Percentiles rank a stretch among this genome's conserved stretches.
Evolutionary conservation across 2,113 vertebrate genomes (phyloP).

Genomic region (Otocyon megalotis): DNA sequence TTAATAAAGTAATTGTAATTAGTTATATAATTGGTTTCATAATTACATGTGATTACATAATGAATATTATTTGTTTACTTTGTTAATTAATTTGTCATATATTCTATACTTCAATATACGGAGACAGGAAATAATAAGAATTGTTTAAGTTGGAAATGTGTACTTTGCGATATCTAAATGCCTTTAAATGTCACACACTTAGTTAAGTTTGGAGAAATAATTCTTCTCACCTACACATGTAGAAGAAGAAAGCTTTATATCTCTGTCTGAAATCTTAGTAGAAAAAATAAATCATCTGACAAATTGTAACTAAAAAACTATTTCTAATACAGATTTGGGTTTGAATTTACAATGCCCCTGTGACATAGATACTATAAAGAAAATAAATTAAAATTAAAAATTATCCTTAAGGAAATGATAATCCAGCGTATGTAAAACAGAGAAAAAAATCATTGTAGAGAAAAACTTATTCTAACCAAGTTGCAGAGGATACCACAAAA

Average conservation of each 20-base stretch:
- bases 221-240: neutral
- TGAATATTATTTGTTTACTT: neutral
- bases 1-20: neutral
- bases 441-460: neutral
- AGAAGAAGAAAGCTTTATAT: neutral
- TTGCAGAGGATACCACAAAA: neutral
- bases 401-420: neutral
- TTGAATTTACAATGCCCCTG: neutral
- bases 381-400: neutral
- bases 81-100: neutral
- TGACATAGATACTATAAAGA: neutral
- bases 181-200: neutral
- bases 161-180: neutral
- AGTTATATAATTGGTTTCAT: neutral
- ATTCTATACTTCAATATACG: neutral
- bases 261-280: neutral
- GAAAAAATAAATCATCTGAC: neutral
- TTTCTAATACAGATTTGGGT: neutral
- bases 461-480: neutral
- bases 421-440: neutral
- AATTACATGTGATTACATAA: neutral
- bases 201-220: neutral
- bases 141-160: neutral
- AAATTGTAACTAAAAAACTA: neutral
- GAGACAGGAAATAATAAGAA: neutral